phyloP scores from a whole-genome alignment of 2,113 vertebrate genomes.

The Callipepla squamata region DNA sequence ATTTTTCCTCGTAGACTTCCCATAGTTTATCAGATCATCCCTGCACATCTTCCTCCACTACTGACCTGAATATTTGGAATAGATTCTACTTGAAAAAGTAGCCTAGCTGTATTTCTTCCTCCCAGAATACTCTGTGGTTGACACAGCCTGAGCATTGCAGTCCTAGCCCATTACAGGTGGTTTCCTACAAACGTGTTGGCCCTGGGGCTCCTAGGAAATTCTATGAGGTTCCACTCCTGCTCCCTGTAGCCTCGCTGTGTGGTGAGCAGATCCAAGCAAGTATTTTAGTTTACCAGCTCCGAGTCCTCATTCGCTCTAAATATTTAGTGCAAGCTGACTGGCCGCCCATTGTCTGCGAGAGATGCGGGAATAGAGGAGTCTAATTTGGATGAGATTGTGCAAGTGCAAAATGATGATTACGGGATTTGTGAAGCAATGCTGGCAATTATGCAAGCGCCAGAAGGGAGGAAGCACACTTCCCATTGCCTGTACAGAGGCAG shows the following conservation, averaged over 20 bases:
- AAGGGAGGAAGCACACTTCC: neutral
- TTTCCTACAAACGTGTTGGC: accelerated
- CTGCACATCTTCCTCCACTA: neutral
- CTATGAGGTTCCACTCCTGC: neutral
- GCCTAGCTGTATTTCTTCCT: neutral
- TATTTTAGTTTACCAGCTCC: neutral
- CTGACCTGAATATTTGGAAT: neutral
- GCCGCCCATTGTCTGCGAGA: neutral
- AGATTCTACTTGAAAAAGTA: neutral
- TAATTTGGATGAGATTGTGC: conserved; percentile 13
- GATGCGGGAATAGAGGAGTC: neutral
- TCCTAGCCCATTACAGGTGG: accelerated
- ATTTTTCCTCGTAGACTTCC: neutral
- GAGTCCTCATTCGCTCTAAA: neutral
- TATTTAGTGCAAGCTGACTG: conserved; percentile 14
- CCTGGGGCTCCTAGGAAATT: neutral
- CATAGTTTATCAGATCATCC: neutral
- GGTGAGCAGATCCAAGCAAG: accelerated
- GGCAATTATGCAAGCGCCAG: conserved; percentile 16
- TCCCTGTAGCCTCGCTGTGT: neutral
- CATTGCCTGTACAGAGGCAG: accelerated
- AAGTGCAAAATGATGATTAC: neutral
- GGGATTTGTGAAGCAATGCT: neutral
- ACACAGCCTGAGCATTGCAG: neutral
- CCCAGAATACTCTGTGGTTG: neutral